These are phyloP conservation scores for Crossocerus cetratus DNA, from an alignment of 2,888 invertebrate genomes.

Conservation along the genomic window DNA sequence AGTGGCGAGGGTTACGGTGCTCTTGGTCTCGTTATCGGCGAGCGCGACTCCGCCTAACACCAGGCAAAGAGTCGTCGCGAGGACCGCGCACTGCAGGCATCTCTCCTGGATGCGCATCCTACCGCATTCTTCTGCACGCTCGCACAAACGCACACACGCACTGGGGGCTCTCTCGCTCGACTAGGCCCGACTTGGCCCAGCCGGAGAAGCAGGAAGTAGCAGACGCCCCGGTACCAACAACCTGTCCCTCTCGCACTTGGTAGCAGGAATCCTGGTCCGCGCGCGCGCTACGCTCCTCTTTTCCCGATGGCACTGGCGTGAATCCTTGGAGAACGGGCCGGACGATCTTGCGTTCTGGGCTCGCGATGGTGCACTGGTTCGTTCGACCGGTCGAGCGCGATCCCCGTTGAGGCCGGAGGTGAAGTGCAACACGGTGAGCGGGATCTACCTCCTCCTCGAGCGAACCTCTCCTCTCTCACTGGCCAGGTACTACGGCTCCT, in stretches of 20 bases:
- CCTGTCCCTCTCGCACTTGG: no score
- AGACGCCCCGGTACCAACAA: no score
- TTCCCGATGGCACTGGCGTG: no score
- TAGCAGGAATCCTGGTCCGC: no score
- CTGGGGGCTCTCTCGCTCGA: background rate
- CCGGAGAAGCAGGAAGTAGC: no score
- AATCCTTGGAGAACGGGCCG: no score
- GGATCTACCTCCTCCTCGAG: slow-evolving; percentile 46
- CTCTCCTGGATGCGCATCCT: slow-evolving; percentile 68
- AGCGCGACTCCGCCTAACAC: slow-evolving; percentile 51
- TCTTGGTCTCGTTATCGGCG: slow-evolving; percentile 42
- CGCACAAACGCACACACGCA: slow-evolving; percentile 19
- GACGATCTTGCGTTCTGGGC: background rate
- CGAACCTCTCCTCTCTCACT: no score
- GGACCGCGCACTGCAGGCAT: slow-evolving; percentile 61
- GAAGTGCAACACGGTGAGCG: slow-evolving; percentile 59
- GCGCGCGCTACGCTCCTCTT: no score
- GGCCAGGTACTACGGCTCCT: background rate
- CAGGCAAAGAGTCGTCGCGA: slow-evolving; percentile 60
- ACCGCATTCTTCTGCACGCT: slow-evolving; percentile 67
- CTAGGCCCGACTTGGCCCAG: no score
- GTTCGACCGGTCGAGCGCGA: slow-evolving; percentile 40
- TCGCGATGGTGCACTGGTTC: slow-evolving; percentile 6
- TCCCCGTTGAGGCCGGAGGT: slow-evolving; percentile 59
- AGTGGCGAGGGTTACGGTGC: background rate